phyloP scores from a whole-genome alignment of 2,797 vertebrate species.

The Philypnodon macrostomus region DNA sequence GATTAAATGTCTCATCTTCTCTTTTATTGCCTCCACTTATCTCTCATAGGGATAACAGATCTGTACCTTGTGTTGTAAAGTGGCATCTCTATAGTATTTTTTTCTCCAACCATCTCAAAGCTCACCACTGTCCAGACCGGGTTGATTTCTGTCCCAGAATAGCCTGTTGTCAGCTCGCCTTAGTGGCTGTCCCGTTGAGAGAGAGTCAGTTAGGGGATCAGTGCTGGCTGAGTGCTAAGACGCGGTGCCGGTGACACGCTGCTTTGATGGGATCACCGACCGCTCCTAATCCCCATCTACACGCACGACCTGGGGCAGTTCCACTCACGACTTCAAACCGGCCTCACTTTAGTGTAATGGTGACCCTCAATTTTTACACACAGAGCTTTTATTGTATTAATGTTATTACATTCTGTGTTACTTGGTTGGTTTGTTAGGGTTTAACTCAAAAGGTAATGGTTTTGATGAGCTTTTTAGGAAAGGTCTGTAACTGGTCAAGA shows the following conservation, averaged over 20 bases:
- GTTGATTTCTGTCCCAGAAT: slow-evolving; percentile 75
- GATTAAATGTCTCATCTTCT: slow-evolving; percentile 52
- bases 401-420: not conserved
- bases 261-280: slow-evolving; percentile 59
- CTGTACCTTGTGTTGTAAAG: too few species aligned
- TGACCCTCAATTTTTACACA: slow-evolving; percentile 25
- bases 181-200: slow-evolving; percentile 57
- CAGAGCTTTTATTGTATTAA: not conserved
- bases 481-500: too few species aligned
- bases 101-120: slow-evolving; percentile 77
- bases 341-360: slow-evolving; percentile 9
- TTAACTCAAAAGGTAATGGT: too few species aligned
- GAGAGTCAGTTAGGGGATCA: slow-evolving; percentile 79
- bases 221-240: slow-evolving; percentile 74
- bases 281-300: slow-evolving; percentile 57
- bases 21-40: slow-evolving; percentile 30
- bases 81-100: too few species aligned
- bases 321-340: slow-evolving; percentile 39
- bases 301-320: slow-evolving; percentile 60
- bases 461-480: too few species aligned
- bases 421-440: too few species aligned
- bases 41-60: slow-evolving; percentile 28
- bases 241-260: slow-evolving; percentile 53
- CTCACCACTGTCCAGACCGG: slow-evolving; percentile 61
- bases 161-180: slow-evolving; percentile 59